Evolutionary conservation across 2,888 invertebrate genomes (phyloP).

Genomic region (Drosophila ustulata): DNA sequence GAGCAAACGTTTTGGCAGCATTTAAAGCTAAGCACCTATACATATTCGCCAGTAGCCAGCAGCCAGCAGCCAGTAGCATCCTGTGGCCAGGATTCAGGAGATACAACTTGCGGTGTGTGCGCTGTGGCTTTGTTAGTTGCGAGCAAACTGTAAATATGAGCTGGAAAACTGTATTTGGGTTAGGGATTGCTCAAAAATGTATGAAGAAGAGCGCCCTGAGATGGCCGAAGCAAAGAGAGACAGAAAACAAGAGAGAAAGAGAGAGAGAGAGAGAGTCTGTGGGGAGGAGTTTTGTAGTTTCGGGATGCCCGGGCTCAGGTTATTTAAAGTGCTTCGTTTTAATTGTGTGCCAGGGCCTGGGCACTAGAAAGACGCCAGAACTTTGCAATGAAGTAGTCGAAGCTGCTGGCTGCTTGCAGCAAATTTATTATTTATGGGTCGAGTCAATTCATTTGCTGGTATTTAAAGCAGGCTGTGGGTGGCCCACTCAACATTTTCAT

Average conservation of each 20-base stretch:
- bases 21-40: constrained; percentile 36
- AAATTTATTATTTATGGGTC: constrained; percentile 56
- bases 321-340: constrained; percentile 47
- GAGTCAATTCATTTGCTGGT: constrained; percentile 53
- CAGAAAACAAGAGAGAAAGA: background rate
- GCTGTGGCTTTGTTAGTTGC: constrained; percentile 51
- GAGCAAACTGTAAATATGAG: constrained; percentile 58
- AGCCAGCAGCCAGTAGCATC: background rate
- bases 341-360: constrained; percentile 35
- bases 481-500: constrained; percentile 49
- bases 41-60: background rate
- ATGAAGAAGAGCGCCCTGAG: constrained; percentile 36
- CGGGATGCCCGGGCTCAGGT: constrained; percentile 33
- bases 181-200: constrained; percentile 79
- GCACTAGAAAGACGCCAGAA: constrained; percentile 11
- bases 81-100: background rate
- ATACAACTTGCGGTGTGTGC: constrained; percentile 8
- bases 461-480: constrained; percentile 52
- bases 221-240: background rate
- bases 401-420: constrained; percentile 20
- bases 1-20: constrained; percentile 21
- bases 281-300: constrained; percentile 44
- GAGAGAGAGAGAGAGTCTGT: background rate
- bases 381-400: constrained; percentile 27
- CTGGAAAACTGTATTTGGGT: constrained; percentile 73